phyloP scores from a whole-genome alignment of 2,888 invertebrate genomes.

The Limnephilus marmoratus region DNA sequence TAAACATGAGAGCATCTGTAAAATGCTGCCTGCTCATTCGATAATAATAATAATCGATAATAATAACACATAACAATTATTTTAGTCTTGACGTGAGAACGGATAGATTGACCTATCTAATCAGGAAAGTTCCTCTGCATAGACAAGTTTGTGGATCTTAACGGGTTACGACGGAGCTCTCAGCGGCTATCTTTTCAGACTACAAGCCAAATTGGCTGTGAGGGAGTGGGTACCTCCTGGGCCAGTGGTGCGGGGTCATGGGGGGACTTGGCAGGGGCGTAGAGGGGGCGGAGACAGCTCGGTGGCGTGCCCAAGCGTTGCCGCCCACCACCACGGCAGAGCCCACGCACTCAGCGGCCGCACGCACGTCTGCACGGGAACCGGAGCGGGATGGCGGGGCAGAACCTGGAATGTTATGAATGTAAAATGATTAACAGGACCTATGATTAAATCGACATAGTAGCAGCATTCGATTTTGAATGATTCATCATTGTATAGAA shows the following conservation, averaged over 20 bases:
- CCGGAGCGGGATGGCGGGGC: constrained; percentile 86
- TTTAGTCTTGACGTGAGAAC: too few species aligned
- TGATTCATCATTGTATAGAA: not conserved
- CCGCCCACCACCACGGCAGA: constrained; percentile 80
- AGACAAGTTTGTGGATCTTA: not conserved
- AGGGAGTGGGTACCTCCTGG: constrained; percentile 68
- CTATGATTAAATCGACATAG: not conserved
- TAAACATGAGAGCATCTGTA: too few species aligned
- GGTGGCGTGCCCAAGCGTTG: constrained; percentile 77
- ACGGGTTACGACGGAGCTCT: not conserved
- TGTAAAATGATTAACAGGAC: constrained; percentile 8
- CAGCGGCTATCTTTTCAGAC: not conserved
- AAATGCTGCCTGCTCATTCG: too few species aligned
- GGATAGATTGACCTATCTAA: too few species aligned
- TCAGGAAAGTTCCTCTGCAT: too few species aligned
- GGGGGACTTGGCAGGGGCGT: constrained; percentile 87
- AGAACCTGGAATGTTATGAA: constrained; percentile 74
- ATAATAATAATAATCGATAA: too few species aligned
- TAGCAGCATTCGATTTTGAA: not conserved
- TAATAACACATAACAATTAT: too few species aligned
- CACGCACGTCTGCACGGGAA: constrained; percentile 83
- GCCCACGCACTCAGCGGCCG: constrained; percentile 79
- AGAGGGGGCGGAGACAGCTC: constrained; percentile 84
- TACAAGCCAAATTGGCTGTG: not conserved
- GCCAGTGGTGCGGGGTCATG: constrained; percentile 83